Evolutionary conservation across 2,888 invertebrate genomes (phyloP).

Genomic region (Rhingia campestris): DNA sequence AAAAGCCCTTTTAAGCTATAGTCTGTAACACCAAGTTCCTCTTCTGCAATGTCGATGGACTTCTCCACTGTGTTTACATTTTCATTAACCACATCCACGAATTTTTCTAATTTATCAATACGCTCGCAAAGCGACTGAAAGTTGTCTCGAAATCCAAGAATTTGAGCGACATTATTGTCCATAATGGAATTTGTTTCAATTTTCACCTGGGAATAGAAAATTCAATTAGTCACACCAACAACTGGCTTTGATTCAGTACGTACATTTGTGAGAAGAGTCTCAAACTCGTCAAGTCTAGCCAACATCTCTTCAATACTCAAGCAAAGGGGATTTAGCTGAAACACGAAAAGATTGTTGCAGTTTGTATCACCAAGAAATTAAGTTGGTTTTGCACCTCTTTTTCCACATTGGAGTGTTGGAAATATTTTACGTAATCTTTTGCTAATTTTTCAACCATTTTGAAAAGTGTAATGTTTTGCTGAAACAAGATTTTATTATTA

Average conservation of each 20-base stretch:
- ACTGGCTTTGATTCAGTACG: slow-evolving; percentile 46
- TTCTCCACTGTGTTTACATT: slow-evolving; percentile 84
- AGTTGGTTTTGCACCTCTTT: slow-evolving; percentile 82
- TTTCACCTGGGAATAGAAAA: slow-evolving; percentile 77
- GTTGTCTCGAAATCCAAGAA: slow-evolving; percentile 84
- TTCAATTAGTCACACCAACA: slow-evolving; percentile 1
- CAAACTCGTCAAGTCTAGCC: slow-evolving; percentile 86
- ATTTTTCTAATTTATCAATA: slow-evolving; percentile 84
- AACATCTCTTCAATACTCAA: slow-evolving; percentile 87
- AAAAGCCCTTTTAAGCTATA: slow-evolving; percentile 85
- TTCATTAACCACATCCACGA: slow-evolving; percentile 84
- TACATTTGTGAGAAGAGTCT: slow-evolving; percentile 86
- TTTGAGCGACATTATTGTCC: slow-evolving; percentile 83
- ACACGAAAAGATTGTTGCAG: not conserved
- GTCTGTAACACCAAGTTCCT: slow-evolving; percentile 85
- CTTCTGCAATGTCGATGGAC: slow-evolving; percentile 85
- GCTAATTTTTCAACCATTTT: slow-evolving; percentile 77
- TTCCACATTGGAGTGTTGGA: slow-evolving; percentile 84
- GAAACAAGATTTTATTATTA: not conserved
- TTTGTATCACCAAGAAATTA: no score
- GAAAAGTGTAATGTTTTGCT: no score
- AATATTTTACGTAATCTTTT: slow-evolving; percentile 84
- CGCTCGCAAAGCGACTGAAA: slow-evolving; percentile 84
- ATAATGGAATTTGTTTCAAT: slow-evolving; percentile 79
- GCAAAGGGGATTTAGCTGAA: slow-evolving; percentile 84